Percentiles rank a stretch among this genome's conserved stretches.
These are phyloP conservation scores for Chironomus tepperi DNA, from an alignment of 1,140 invertebrate species.

Conservation along the genomic window DNA sequence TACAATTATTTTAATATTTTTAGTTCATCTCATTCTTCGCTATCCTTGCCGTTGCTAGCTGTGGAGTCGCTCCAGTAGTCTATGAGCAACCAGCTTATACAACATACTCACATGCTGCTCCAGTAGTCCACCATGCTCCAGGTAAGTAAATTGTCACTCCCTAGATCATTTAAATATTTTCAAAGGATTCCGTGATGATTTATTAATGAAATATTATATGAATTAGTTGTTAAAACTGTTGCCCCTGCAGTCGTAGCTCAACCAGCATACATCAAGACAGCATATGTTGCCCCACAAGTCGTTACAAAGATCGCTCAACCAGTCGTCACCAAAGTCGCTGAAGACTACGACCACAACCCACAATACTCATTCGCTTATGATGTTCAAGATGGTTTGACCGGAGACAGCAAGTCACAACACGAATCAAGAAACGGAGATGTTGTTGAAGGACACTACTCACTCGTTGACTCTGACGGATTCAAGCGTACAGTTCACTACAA, in stretches of 20 bases:
- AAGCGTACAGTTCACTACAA: conserved; percentile 34
- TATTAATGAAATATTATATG: not conserved
- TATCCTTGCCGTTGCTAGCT: conserved; percentile 29
- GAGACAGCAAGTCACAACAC: conserved; percentile 45
- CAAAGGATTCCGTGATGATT: too few species aligned
- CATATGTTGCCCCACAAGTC: not conserved
- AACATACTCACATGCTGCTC: conserved; percentile 32
- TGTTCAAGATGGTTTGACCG: conserved; percentile 38
- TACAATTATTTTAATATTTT: not conserved
- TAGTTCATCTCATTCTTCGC: conserved; percentile 28
- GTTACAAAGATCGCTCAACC: conserved; percentile 24
- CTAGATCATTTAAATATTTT: not conserved
- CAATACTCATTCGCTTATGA: conserved; percentile 42
- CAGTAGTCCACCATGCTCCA: conserved; percentile 26
- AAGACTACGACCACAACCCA: conserved; percentile 39
- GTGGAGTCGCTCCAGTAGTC: conserved; percentile 26
- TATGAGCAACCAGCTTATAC: conserved; percentile 25
- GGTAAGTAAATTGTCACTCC: not conserved
- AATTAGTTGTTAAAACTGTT: not conserved
- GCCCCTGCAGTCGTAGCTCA: not conserved
- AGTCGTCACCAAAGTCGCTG: conserved; percentile 30
- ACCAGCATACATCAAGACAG: not conserved
- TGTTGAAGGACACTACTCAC: conserved; percentile 32
- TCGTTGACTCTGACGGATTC: conserved; percentile 37
- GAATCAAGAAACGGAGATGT: conserved; percentile 41